phyloP scores from a whole-genome alignment of 2,797 vertebrate genomes.

The Eulemur mongoz region DNA sequence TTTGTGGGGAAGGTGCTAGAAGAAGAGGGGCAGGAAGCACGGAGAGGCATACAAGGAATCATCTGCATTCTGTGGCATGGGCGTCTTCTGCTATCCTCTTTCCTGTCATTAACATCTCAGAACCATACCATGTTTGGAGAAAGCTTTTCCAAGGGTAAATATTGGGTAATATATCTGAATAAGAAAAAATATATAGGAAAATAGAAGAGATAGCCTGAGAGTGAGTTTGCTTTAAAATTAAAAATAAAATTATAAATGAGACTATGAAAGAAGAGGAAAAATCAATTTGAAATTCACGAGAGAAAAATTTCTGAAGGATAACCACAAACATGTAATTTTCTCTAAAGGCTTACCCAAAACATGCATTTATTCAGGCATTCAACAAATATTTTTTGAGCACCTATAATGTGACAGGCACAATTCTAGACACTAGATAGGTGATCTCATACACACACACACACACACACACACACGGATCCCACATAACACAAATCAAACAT shows the following conservation, averaged over 20 bases:
- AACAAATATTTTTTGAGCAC: neutral
- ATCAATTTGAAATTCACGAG: conserved; percentile 30
- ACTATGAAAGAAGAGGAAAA: neutral
- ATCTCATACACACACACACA: neutral
- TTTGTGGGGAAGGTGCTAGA: neutral
- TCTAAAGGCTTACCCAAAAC: neutral
- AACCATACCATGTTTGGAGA: neutral
- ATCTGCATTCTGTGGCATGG: neutral
- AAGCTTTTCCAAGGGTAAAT: neutral
- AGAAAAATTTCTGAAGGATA: neutral
- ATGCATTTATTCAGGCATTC: neutral
- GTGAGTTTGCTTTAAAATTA: conserved; percentile 9
- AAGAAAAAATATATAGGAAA: neutral
- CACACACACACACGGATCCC: neutral
- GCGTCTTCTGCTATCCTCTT: neutral
- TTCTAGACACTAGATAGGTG: neutral
- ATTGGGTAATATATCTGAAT: neutral
- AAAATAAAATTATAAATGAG: conserved; percentile 39
- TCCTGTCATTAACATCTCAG: neutral
- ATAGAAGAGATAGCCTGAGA: neutral
- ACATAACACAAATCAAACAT: neutral
- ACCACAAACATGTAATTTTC: neutral
- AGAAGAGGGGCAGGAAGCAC: fast-evolving
- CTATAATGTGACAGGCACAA: neutral
- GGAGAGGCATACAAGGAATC: neutral